Evolutionary conservation across 2,888 invertebrate genomes (phyloP).

Genomic region (Ceraclea dissimilis): DNA sequence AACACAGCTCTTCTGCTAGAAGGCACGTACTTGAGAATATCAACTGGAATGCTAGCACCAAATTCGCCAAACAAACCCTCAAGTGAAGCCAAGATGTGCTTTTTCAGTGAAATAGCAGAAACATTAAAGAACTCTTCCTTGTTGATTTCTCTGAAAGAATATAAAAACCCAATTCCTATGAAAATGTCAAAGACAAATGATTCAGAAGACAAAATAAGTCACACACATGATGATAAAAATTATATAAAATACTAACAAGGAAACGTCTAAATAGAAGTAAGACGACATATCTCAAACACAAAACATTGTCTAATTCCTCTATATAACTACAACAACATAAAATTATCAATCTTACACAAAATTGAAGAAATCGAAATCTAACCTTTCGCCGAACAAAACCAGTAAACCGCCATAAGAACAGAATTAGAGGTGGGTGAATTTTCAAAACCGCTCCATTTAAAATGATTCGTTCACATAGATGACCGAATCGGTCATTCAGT

Average conservation of each 20-base stretch:
- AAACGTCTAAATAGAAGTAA: conserved; percentile 48
- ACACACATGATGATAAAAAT: not conserved
- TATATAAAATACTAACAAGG: conserved; percentile 43
- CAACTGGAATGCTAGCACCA: conserved; percentile 45
- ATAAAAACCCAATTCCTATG: conserved; percentile 1
- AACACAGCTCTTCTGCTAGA: conserved; percentile 43
- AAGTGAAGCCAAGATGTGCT: conserved; percentile 47
- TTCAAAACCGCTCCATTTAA: too few species aligned
- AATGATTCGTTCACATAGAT: too few species aligned
- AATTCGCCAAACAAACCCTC: conserved; percentile 51
- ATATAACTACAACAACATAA: too few species aligned
- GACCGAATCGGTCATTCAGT: too few species aligned
- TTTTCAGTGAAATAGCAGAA: conserved; percentile 43
- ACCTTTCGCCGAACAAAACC: not conserved
- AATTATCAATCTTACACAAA: too few species aligned
- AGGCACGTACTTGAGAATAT: conserved; percentile 50
- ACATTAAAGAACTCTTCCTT: conserved; percentile 30
- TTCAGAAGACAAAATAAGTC: not conserved
- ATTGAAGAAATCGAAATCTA: too few species aligned
- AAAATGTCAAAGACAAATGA: conserved; percentile 1
- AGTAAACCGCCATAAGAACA: too few species aligned
- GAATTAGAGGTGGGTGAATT: too few species aligned
- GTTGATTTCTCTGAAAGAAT: conserved; percentile 42
- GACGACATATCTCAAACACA: conserved; percentile 31
- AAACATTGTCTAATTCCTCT: not conserved